Percentiles rank a stretch among this genome's conserved stretches.
These are phyloP conservation scores for Apodemia duryi DNA, from an alignment of 2,888 invertebrate species.

Conservation along the genomic window DNA sequence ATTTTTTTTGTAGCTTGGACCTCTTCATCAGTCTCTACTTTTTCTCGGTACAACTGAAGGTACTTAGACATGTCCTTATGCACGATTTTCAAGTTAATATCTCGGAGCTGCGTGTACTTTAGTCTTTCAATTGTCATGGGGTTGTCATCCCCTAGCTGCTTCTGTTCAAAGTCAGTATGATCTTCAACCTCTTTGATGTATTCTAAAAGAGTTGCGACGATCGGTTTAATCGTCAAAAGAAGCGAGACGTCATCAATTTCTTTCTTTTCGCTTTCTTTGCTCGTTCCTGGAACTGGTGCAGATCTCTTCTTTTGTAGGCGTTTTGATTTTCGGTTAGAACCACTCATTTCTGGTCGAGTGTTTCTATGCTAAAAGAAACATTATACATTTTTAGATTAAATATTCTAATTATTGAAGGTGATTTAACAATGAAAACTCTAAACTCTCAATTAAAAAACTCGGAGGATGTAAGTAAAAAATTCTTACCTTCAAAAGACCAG, in stretches of 20 bases:
- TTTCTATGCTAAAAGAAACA: not conserved
- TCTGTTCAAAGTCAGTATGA: conserved; percentile 11
- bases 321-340: not conserved
- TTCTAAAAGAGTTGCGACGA: conserved; percentile 11
- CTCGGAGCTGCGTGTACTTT: conserved; percentile 12
- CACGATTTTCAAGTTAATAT: conserved; percentile 2
- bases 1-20: conserved; percentile 11
- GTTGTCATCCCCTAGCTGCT: conserved; percentile 11
- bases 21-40: not conserved
- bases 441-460: too few species aligned
- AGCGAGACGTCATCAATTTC: conserved; percentile 6
- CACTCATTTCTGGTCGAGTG: conserved; percentile 7
- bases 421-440: too few species aligned
- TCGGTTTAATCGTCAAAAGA: conserved; percentile 10
- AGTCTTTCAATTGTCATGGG: not conserved
- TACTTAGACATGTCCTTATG: conserved; percentile 6
- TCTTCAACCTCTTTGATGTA: conserved; percentile 13
- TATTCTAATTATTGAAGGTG: too few species aligned
- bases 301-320: conserved; percentile 9
- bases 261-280: conserved; percentile 8
- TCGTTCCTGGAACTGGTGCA: conserved; percentile 13
- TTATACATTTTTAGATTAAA: too few species aligned
- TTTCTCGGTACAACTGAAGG: conserved; percentile 10
- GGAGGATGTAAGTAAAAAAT: too few species aligned
- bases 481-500: too few species aligned